Percentiles rank a stretch among this genome's conserved stretches.
Evolutionary conservation across 1,140 invertebrate genomes (phyloP).

Genomic region (Drosophila sp.): DNA sequence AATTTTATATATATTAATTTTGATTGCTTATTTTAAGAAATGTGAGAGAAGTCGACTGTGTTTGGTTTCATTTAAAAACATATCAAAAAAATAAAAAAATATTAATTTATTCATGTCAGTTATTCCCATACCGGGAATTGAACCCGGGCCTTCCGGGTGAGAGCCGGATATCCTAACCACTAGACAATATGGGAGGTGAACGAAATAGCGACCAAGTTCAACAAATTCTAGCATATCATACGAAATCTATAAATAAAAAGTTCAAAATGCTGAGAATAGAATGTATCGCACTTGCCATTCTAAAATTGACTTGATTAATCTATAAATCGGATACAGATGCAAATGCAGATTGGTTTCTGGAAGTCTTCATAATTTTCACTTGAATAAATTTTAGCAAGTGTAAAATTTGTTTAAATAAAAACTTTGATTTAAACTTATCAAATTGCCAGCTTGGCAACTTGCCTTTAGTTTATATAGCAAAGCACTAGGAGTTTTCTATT

Average conservation of each 20-base stretch:
- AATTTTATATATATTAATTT: too few species aligned
- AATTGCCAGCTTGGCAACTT: not conserved
- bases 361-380: too few species aligned
- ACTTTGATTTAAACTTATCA: slow-evolving; percentile 24
- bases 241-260: not conserved
- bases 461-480: not conserved
- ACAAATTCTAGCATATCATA: not conserved
- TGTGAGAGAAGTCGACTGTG: too few species aligned
- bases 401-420: not conserved
- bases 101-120: too few species aligned
- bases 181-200: slow-evolving; percentile 87
- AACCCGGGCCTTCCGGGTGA: slow-evolving; percentile 93
- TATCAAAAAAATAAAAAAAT: too few species aligned
- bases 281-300: not conserved
- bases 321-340: too few species aligned
- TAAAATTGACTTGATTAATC: too few species aligned
- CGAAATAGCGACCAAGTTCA: not conserved
- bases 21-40: too few species aligned
- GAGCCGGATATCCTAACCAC: slow-evolving; percentile 93
- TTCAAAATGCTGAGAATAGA: not conserved
- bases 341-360: too few species aligned
- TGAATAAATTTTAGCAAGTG: not conserved
- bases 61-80: too few species aligned
- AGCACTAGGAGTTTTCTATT: slow-evolving; percentile 9
- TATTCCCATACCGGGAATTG: slow-evolving; percentile 93